phyloP scores from a whole-genome alignment of 92 coral and sea anemone species.

The Muricea muricata region DNA sequence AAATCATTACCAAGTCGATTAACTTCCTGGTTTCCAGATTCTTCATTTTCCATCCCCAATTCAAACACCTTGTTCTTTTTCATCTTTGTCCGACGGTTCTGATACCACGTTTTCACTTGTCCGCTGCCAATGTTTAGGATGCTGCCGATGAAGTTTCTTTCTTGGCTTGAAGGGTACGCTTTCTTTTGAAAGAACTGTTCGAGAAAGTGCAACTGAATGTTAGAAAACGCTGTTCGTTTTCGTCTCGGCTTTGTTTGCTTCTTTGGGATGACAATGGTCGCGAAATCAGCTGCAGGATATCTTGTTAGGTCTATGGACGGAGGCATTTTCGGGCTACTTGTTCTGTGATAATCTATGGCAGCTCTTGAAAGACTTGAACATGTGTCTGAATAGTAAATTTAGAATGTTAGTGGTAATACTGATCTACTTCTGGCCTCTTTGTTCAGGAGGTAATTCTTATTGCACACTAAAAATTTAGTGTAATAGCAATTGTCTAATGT shows the following conservation, averaged over 20 bases:
- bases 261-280: constrained; percentile 37
- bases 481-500: too few species aligned
- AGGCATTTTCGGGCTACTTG: neutral
- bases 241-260: constrained; percentile 28
- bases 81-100: constrained; percentile 36
- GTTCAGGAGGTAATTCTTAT: too few species aligned
- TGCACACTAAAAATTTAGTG: too few species aligned
- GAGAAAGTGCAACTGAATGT: constrained; percentile 35
- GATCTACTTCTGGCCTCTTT: too few species aligned
- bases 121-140: constrained; percentile 39
- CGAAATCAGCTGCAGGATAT: constrained; percentile 24
- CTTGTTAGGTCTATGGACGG: neutral
- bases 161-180: constrained; percentile 41
- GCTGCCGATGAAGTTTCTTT: constrained; percentile 35
- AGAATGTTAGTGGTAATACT: neutral
- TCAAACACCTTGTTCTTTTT: constrained; percentile 16
- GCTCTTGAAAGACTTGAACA: neutral
- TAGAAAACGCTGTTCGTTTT: constrained; percentile 44
- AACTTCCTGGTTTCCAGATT: too few species aligned
- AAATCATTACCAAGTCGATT: too few species aligned
- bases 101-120: constrained; percentile 44
- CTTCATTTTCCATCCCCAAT: neutral
- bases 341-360: neutral
- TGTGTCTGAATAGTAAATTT: neutral
- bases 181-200: constrained; percentile 50